phyloP scores from a whole-genome alignment of 2,888 invertebrate genomes.

The Mythimna lalbum region DNA sequence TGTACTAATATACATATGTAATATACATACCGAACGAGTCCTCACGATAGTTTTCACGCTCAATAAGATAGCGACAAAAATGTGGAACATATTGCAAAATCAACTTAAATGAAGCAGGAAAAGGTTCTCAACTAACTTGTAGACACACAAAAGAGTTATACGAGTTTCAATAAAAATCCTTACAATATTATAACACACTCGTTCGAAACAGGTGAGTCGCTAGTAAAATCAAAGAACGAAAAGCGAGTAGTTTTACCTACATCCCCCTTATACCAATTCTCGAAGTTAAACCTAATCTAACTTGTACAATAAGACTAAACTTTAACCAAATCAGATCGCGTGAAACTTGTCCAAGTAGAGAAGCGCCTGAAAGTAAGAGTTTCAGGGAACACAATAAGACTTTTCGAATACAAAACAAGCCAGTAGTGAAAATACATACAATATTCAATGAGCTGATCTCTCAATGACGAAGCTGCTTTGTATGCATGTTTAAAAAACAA shows the following conservation, averaged over 20 bases:
- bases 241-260: neutral
- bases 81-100: neutral
- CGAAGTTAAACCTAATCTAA: slow-evolving; percentile 18
- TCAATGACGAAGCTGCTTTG: slow-evolving; percentile 39
- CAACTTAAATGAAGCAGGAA: slow-evolving; percentile 11
- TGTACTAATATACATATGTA: neutral
- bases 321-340: slow-evolving; percentile 8
- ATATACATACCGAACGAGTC: neutral
- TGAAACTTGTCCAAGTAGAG: slow-evolving; percentile 3
- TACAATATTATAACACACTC: no score
- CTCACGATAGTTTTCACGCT: slow-evolving; percentile 13
- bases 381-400: slow-evolving; percentile 16
- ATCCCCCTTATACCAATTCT: neutral
- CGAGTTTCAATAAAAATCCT: no score
- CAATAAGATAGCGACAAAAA: slow-evolving; percentile 5
- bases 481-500: slow-evolving; percentile 16
- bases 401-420: slow-evolving; percentile 2
- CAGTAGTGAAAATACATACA: slow-evolving; percentile 35
- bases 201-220: no score
- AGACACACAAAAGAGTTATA: no score
- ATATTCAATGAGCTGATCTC: slow-evolving; percentile 23
- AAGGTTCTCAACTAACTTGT: neutral
- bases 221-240: neutral
- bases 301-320: slow-evolving; percentile 22
- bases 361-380: slow-evolving; percentile 15